Evolutionary conservation across 2,113 vertebrate species (phyloP), one percentile per base, ranked within the genome.

Genomic region (Nerophis lumbriciformis): DNA sequence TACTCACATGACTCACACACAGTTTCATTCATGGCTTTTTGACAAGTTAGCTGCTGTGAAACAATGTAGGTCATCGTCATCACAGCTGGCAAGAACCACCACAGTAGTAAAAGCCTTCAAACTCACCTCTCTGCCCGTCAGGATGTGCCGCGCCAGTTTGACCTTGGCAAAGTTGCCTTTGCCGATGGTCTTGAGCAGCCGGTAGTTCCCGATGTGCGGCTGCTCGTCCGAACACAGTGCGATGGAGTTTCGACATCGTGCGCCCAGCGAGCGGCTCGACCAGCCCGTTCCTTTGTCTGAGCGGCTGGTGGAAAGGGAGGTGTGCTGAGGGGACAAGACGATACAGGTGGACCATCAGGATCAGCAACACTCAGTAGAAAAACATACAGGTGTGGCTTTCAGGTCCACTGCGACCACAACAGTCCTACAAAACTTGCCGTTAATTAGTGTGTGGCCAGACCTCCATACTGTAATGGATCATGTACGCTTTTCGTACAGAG

Each of bases 131-230:
- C 88, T 87, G 74, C 94, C 93, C 0, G 94, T 97, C 63, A 96
- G 85, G 65, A 97, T 92, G 87, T 97, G 94, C 35, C 94, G 89
- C 0, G 93, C 94, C 88, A 97, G 84, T 74, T 95, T 95, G 71
- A 97, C 94, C 76, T 96, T 96, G 88, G 94, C 94, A 0, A 97
- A 97, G 88, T 97, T 97, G 54, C 94, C 94, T 76, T 97, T 96
- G 75, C 94, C 94, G 6, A 97, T 97, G 81, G 94, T 97, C 68
- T 93, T 92, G 36, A 95, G 92, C 38, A 96, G 89, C 28, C 94
- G 90, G 85, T 97, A 97, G 88, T 95, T 95, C 59, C 94, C 94
- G 13, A 97, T 93, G 72, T 94, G 94, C 0, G 94, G 94, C 74
- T 92, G 92, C 73, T 97, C 94, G 13, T 96, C 94, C 0, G 94